Percentiles rank a stretch among this genome's conserved stretches.
These are phyloP conservation scores for Epinotia ramella DNA, from an alignment of 2,888 invertebrate species.

Conservation along the genomic window DNA sequence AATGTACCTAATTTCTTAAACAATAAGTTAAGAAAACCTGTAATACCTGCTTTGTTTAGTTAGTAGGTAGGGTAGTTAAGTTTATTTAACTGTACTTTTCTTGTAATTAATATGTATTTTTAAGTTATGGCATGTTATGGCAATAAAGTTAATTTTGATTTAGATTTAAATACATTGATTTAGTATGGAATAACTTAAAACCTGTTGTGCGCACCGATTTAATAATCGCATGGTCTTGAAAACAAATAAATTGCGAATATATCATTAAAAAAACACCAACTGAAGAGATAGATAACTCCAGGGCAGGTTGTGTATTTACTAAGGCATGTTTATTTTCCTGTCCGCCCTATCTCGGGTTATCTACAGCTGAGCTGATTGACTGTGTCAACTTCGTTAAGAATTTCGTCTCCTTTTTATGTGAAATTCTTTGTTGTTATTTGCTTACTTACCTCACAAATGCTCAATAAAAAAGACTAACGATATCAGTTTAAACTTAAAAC, in stretches of 20 bases:
- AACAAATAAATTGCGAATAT: background rate
- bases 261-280: background rate
- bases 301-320: conserved; percentile 41
- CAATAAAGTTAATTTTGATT: too few species aligned
- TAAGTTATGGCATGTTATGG: too few species aligned
- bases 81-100: too few species aligned
- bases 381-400: conserved; percentile 51
- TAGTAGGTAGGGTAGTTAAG: too few species aligned
- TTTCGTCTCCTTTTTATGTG: conserved; percentile 40
- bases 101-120: too few species aligned
- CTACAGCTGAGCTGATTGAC: conserved; percentile 49
- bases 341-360: conserved; percentile 44
- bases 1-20: too few species aligned
- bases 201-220: too few species aligned
- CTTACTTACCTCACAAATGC: conserved; percentile 8
- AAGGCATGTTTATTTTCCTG: conserved; percentile 49
- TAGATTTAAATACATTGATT: too few species aligned
- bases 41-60: too few species aligned
- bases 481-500: background rate
- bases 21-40: too few species aligned
- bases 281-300: conserved; percentile 2
- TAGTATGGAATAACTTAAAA: too few species aligned
- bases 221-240: background rate
- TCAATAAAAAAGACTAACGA: background rate
- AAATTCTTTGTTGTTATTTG: conserved; percentile 36